Evolutionary conservation across 2,797 vertebrate genomes (phyloP), one percentile per base, ranked within the genome.

Genomic region (Falco berigora): DNA sequence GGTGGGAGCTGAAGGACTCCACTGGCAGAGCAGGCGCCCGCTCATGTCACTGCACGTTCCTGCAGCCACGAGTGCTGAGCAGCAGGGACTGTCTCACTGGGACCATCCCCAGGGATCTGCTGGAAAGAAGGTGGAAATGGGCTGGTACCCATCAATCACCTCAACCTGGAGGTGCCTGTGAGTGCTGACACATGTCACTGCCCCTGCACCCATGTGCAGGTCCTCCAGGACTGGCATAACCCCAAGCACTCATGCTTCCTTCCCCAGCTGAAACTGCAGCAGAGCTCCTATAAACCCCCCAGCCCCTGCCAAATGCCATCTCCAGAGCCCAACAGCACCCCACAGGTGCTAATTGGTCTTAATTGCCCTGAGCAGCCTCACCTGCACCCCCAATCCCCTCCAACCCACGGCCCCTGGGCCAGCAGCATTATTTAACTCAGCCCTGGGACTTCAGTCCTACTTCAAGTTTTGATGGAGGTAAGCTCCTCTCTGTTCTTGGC

Each of bases 21-120:
- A 6, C 32, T 32, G 67, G 59, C n/a, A 88, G 7, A 56, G 17
- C 55, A 75, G 79, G 38, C 8, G 3, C 44, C 69, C 22, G 2
- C 30, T 53, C 0, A 0, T 30, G 74, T 63, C 59, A 24, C 53
- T 24, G 20, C 30, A 12, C 0, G 0, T 62, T 52, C 23, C 83
- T 69, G 46, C 14, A 22, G 46, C 11, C 19, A 21, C 25, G 42
- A 42, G 44, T 0, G 0, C 40, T 21, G 46, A 47, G 49, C 52
- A 24, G 30, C n/a, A 95, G 14, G 22, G 17, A 2, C 27, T 3
- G 2, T 25, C 42, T 63, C 3, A 1, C 42, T 40, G 50, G 24
- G 46, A 10, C 38, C 27, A 8, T 19, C 46, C 34, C 23, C 28
- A n/a, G 55, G 30, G 30, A 38, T 8, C 59, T 90, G 47, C 22